Conservation (phyloP, 2,113 vertebrate genomes). For the Indicator indicator region DNA sequence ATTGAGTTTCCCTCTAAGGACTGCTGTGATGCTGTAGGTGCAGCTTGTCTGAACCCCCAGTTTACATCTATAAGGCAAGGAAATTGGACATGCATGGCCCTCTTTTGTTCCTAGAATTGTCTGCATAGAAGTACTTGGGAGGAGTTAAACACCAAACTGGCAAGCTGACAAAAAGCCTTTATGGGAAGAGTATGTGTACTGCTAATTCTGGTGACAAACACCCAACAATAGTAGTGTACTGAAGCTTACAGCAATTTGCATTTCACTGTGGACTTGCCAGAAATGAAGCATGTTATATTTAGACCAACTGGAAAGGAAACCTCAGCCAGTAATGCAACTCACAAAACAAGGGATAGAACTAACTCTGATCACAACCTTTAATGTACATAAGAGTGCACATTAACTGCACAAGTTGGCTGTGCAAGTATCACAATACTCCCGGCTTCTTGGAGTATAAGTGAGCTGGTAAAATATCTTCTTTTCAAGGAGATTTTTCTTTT, state of each 20-base stretch:
- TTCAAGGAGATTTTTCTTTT: background rate
- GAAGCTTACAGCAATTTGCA: constrained; percentile 42
- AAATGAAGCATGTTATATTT: constrained; percentile 29
- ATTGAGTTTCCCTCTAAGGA: background rate
- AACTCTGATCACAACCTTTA: constrained; percentile 3
- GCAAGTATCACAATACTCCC: background rate
- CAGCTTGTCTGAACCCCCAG: background rate
- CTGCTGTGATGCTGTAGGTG: fast-evolving
- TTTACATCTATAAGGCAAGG: background rate
- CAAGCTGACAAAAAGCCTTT: constrained; percentile 33
- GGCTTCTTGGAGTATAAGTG: background rate
- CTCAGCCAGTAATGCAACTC: constrained; percentile 17
- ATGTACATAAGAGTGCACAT: background rate
- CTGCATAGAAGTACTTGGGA: constrained; percentile 10
- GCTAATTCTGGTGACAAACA: constrained; percentile 60
- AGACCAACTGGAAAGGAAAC: constrained; percentile 40
- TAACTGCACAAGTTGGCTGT: background rate
- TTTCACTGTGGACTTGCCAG: constrained; percentile 48
- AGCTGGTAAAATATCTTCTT: background rate
- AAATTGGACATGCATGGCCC: background rate
- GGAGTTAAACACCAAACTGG: background rate
- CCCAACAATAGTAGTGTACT: constrained; percentile 45
- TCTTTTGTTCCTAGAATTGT: constrained; percentile 34
- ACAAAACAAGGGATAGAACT: constrained; percentile 9
- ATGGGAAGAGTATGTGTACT: constrained; percentile 41